Evolutionary conservation across 2,888 invertebrate genomes (phyloP).

Genomic region (Drosophila formosana): DNA sequence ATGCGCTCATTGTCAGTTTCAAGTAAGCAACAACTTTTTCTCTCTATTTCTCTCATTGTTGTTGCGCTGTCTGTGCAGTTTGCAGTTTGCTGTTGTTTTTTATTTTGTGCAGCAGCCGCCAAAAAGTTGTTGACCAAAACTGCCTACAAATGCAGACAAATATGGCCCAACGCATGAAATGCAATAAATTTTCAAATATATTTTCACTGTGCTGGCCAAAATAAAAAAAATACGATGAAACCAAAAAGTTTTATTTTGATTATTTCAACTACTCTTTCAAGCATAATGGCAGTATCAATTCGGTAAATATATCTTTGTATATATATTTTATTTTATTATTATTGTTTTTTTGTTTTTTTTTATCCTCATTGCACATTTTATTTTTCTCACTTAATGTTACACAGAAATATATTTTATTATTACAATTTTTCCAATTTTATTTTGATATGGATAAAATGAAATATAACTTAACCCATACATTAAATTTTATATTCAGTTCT

Average conservation of each 20-base stretch:
- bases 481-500: too few species aligned
- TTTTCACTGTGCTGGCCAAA: slow-evolving; percentile 54
- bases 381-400: too few species aligned
- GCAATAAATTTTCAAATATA: slow-evolving; percentile 79
- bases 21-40: slow-evolving; percentile 76
- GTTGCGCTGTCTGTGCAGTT: slow-evolving; percentile 29
- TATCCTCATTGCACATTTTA: too few species aligned
- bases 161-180: slow-evolving; percentile 73
- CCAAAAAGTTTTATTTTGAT: slow-evolving; percentile 17
- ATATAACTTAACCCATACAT: too few species aligned
- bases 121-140: slow-evolving; percentile 73
- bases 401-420: too few species aligned
- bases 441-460: too few species aligned
- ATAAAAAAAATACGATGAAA: slow-evolving; percentile 15
- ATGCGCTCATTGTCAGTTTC: slow-evolving; percentile 79
- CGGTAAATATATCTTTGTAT: neutral
- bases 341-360: neutral
- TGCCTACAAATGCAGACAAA: slow-evolving; percentile 78
- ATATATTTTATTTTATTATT: too few species aligned
- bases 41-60: slow-evolving; percentile 29
- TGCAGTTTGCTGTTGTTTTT: slow-evolving; percentile 26
- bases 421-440: too few species aligned
- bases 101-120: slow-evolving; percentile 50
- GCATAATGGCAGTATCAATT: neutral
- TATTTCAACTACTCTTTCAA: slow-evolving; percentile 16